Conservation (phyloP, 2,113 vertebrate genomes). For the Halcyon senegalensis region DNA sequence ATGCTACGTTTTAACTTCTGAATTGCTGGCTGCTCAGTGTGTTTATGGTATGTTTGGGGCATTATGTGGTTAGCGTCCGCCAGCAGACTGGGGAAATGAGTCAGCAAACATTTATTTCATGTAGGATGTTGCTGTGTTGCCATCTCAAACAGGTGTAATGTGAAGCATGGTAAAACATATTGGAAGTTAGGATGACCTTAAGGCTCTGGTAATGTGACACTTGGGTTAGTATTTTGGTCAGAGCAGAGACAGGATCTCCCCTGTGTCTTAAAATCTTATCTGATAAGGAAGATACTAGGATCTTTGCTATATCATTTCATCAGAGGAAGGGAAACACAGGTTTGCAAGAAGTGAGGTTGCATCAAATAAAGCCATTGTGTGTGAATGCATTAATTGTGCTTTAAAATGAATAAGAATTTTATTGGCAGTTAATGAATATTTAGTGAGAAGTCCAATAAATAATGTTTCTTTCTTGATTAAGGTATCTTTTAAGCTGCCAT, state of each 20-base stretch:
- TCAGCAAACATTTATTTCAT: neutral
- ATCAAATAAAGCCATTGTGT: neutral
- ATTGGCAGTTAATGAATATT: neutral
- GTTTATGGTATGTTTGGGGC: neutral
- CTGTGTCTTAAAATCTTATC: neutral
- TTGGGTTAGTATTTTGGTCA: slow-evolving; percentile 3
- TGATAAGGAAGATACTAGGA: neutral
- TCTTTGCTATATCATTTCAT: neutral
- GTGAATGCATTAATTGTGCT: neutral
- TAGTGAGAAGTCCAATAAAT: slow-evolving; percentile 35
- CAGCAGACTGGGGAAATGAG: neutral
- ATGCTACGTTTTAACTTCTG: neutral
- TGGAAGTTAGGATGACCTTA: neutral
- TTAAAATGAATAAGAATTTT: slow-evolving; percentile 11
- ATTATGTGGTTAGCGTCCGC: neutral
- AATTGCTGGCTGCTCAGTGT: neutral
- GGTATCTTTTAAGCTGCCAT: slow-evolving; percentile 11
- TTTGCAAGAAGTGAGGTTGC: neutral
- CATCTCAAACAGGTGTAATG: neutral
- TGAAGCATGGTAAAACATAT: neutral
- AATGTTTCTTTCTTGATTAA: slow-evolving; percentile 34
- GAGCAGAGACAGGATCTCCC: neutral
- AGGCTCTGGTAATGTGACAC: neutral
- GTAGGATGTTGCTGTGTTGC: neutral
- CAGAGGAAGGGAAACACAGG: neutral